Evolutionary conservation across 2,888 invertebrate species (phyloP).

Genomic region (Lithophane ornitopus): DNA sequence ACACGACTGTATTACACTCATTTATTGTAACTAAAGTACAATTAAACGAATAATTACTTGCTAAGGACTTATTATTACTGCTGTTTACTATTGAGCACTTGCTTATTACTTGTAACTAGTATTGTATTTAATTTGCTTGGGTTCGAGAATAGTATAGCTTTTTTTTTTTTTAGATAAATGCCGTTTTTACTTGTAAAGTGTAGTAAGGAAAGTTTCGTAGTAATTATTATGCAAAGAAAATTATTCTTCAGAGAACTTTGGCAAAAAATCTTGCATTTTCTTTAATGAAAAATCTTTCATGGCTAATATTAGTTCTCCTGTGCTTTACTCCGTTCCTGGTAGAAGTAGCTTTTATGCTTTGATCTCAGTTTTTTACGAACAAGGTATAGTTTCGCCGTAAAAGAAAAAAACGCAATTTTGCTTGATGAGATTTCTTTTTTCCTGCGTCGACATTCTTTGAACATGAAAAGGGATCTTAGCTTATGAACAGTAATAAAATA

Average conservation of each 20-base stretch:
- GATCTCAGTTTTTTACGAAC: conserved; percentile 62
- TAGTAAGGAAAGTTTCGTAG: neutral
- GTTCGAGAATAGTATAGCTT: neutral
- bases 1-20: conserved; percentile 16
- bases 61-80: conserved; percentile 21
- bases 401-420: conserved; percentile 69
- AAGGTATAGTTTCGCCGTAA: conserved; percentile 60
- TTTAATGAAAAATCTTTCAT: conserved; percentile 21
- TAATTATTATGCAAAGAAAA: neutral
- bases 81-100: neutral
- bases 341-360: conserved; percentile 52
- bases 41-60: conserved; percentile 35
- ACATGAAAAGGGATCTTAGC: conserved; percentile 65
- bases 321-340: conserved; percentile 11
- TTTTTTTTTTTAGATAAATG: too few species aligned
- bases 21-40: conserved; percentile 32
- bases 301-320: conserved; percentile 20
- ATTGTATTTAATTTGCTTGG: neutral
- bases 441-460: conserved; percentile 64
- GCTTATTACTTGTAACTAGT: neutral
- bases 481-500: conserved; percentile 54
- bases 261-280: neutral
- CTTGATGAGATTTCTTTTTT: conserved; percentile 67
- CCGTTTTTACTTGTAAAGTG: too few species aligned
- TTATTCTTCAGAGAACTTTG: neutral